These are phyloP conservation scores for Trachurus trachurus DNA, from an alignment of 2,797 vertebrate species.

Conservation along the genomic window DNA sequence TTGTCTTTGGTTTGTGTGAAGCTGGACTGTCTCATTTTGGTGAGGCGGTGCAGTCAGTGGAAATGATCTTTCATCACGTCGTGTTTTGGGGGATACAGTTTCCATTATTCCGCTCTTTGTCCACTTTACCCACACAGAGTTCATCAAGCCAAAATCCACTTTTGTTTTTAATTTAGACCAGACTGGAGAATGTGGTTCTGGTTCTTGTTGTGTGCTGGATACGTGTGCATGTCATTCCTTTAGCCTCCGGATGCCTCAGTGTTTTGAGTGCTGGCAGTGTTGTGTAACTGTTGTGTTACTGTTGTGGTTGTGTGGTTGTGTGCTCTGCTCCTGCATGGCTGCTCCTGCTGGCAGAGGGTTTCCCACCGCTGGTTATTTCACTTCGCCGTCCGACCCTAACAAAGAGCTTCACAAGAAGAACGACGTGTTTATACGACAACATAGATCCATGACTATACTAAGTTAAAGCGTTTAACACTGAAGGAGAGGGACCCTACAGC, in stretches of 20 bases:
- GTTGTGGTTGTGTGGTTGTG: slow-evolving; percentile 8
- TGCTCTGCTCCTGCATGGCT: slow-evolving; percentile 64
- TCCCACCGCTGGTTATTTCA: neutral
- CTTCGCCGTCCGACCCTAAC: neutral
- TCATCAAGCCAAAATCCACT: neutral
- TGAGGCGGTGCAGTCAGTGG: neutral
- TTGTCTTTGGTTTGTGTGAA: neutral
- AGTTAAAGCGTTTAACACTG: no score
- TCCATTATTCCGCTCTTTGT: neutral
- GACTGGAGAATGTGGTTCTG: neutral
- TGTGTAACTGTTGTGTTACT: slow-evolving; percentile 20
- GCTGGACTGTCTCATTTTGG: no score
- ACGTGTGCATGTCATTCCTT: slow-evolving; percentile 6
- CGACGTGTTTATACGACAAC: neutral
- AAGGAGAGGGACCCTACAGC: no score
- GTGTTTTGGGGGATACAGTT: neutral
- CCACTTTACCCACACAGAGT: neutral
- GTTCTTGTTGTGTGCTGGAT: neutral
- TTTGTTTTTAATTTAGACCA: neutral
- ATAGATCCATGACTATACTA: neutral
- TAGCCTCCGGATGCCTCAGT: slow-evolving; percentile 14
- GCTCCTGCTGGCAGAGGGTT: slow-evolving; percentile 12
- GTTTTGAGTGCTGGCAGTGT: slow-evolving; percentile 27
- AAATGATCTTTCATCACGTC: neutral
- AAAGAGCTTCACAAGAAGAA: neutral